A percentile compares a stretch with the other conserved stretches of the same genome.
phyloP scores from a whole-genome alignment of 2,113 vertebrate genomes.

The Junco hyemalis region DNA sequence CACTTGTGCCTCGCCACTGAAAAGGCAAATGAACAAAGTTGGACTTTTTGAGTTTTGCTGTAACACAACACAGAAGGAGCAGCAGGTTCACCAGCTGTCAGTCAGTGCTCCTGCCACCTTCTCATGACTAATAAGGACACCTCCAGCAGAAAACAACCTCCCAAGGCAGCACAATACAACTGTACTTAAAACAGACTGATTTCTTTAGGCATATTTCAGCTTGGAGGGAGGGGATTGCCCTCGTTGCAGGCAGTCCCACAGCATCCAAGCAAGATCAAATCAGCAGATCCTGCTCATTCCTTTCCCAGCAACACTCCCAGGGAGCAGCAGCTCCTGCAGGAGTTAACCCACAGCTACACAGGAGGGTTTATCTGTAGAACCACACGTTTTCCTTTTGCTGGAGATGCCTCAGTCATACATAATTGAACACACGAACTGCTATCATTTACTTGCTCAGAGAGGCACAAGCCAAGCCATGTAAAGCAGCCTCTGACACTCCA shows the following conservation, averaged over 20 bases:
- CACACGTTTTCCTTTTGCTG: not conserved
- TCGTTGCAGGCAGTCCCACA: fast-evolving
- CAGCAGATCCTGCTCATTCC: not conserved
- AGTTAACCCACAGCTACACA: not conserved
- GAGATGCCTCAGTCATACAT: not conserved
- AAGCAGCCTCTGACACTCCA: not conserved
- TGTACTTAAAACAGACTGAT: not conserved
- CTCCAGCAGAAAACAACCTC: not conserved
- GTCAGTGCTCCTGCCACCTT: not conserved
- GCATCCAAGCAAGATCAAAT: not conserved
- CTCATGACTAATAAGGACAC: not conserved
- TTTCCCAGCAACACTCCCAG: not conserved
- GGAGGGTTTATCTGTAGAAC: not conserved
- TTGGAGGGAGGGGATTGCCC: not conserved
- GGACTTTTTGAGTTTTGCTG: not conserved
- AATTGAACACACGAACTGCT: not conserved
- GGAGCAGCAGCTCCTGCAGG: not conserved
- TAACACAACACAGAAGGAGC: not conserved
- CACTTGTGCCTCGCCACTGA: not conserved
- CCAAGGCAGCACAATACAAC: not conserved
- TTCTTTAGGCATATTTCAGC: not conserved
- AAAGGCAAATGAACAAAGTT: not conserved
- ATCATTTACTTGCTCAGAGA: not conserved
- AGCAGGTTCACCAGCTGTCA: not conserved
- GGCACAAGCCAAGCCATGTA: not conserved